These are phyloP conservation scores for Ochlodes sylvanus DNA, from an alignment of 2,888 invertebrate genomes.

Conservation along the genomic window DNA sequence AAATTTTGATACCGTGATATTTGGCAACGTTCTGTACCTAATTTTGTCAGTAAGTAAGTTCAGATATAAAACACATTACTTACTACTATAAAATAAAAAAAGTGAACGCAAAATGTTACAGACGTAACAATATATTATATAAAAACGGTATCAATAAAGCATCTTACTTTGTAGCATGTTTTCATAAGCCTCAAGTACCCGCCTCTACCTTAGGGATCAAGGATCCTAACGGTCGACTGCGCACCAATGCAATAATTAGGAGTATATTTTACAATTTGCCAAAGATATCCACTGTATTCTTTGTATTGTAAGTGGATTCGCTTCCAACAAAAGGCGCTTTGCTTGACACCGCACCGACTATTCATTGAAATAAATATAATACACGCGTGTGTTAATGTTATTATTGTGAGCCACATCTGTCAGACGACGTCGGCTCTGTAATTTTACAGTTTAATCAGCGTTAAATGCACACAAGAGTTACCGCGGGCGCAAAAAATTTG, in stretches of 20 bases:
- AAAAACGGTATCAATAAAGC: constrained; percentile 50
- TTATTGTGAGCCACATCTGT: constrained; percentile 82
- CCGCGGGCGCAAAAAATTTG: constrained; percentile 65
- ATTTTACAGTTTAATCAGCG: constrained; percentile 86
- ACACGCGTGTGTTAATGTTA: constrained; percentile 78
- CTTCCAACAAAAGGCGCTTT: constrained; percentile 67
- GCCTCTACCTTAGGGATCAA: constrained; percentile 63
- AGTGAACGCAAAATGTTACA: constrained; percentile 46
- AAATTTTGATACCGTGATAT: too few species aligned
- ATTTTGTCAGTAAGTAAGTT: too few species aligned
- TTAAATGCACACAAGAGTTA: constrained; percentile 78
- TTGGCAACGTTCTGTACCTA: too few species aligned
- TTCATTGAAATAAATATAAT: constrained; percentile 43
- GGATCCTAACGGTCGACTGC: constrained; percentile 70
- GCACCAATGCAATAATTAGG: constrained; percentile 81
- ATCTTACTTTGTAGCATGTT: constrained; percentile 69
- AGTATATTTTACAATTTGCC: constrained; percentile 84
- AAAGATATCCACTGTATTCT: constrained; percentile 76
- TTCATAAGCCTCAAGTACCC: constrained; percentile 79
- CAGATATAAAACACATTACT: background rate
- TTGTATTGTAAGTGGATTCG: constrained; percentile 80
- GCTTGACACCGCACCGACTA: constrained; percentile 72
- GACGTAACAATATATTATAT: constrained; percentile 63
- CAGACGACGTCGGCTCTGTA: constrained; percentile 78
- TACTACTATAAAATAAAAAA: constrained; percentile 21